Base-by-base conservation (phyloP, 2,888 invertebrate species). In the Pherbina coryleti region DNA sequence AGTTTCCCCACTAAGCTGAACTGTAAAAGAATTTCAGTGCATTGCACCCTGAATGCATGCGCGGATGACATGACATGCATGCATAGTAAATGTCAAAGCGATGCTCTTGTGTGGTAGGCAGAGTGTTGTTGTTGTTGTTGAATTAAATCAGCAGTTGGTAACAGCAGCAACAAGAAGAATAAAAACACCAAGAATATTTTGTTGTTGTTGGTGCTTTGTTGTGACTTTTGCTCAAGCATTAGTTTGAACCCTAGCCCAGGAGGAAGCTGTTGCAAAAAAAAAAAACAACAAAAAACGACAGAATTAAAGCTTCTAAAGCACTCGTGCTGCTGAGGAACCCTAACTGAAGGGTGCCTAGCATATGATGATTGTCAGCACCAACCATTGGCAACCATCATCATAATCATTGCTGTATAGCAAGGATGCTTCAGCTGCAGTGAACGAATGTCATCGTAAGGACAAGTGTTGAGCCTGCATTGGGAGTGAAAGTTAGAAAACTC, bases 1-100 rank as follows among this genome's bases (percentile, higher is more conserved):
- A 28, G 44, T 25, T 17, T 37, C 72, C 14, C 19, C 55, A 14
- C 49, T 3, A 31, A n/a, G 37, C 11, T 3, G 62, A 44, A 17
- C 9, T 62, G 64, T 22, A 11, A 34, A 49, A 75, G 74, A 19
- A 51, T 64, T 66, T 66, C 14, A 66, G 75, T 22, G 22, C 75
- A 67, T 75, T 67, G 75, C 51, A 53, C 75, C 25, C 66, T 66
- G 51, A 70, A 34, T 57, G 51, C 60, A 44, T 62, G 49, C 64
- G 75, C 71, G 49, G 76, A 49, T 64, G 70, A 72, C 53, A 55
- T 62, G 60, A 55, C 67, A 77, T 77, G 72, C 37, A 67, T 77
- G 72, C 75, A 67, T 25, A 44, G 44, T 44, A 72, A 71, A 75
- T 75, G 75, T 76, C 75, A 75, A 78, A 78, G 78, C 34, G 28